Percentiles rank a stretch among this genome's conserved stretches.
Conservation (phyloP, 2,888 invertebrate species). For the Nematopogon swammerdamellus region DNA sequence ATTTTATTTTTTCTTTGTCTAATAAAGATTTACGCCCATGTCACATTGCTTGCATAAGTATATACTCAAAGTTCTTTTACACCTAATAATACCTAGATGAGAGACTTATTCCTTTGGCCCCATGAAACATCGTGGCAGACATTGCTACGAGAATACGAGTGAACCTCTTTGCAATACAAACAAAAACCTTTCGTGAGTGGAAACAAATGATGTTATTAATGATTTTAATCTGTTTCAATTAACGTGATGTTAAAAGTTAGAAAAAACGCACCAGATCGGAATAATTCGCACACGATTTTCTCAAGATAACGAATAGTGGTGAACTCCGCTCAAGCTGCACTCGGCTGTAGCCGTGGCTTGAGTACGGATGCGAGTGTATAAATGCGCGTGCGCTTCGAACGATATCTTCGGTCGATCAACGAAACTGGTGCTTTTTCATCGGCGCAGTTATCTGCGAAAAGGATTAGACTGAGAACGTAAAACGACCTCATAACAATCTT, state of each 20-base stretch:
- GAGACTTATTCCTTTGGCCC: too few relatives aligned
- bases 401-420: conserved; percentile 27
- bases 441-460: conserved; percentile 20
- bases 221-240: conserved; percentile 29
- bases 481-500: conserved; percentile 1
- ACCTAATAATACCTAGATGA: too few relatives aligned
- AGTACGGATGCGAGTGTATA: too few relatives aligned
- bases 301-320: conserved; percentile 22
- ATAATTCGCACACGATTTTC: conserved; percentile 31
- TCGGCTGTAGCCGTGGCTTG: not conserved
- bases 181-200: too few relatives aligned
- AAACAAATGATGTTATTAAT: conserved; percentile 30
- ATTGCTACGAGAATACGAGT: too few relatives aligned
- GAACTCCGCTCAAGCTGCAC: not conserved
- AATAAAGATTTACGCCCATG: too few relatives aligned
- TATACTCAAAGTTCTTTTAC: too few relatives aligned
- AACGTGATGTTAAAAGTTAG: conserved; percentile 23
- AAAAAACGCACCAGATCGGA: conserved; percentile 25
- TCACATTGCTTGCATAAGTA: too few relatives aligned
- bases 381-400: not conserved
- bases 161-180: too few relatives aligned
- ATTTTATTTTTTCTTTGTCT: too few relatives aligned
- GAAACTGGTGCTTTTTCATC: conserved; percentile 29
- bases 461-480: conserved; percentile 18
- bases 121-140: too few relatives aligned